A percentile compares a stretch with the other conserved stretches of the same genome.
phyloP scores from a whole-genome alignment of 2,797 vertebrate genomes.

The Xiphorhynchus erythropygius region DNA sequence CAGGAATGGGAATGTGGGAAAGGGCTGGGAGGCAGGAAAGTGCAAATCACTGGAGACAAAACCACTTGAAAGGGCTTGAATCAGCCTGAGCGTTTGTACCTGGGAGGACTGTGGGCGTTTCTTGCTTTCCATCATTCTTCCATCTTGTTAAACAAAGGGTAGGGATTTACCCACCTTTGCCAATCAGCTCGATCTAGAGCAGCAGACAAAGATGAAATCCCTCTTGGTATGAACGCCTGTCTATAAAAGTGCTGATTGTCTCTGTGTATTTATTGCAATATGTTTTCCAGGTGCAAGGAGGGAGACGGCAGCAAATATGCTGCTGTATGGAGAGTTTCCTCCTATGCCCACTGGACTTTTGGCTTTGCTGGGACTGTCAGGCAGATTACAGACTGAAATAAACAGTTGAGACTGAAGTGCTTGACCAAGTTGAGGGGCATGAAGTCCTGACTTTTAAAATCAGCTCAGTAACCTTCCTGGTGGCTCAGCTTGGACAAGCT shows the following conservation, averaged over 20 bases:
- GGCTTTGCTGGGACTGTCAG: background rate
- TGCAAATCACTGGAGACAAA: conserved; percentile 7
- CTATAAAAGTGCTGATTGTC: background rate
- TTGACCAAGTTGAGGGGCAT: background rate
- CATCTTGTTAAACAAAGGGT: conserved; percentile 3
- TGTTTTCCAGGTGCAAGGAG: background rate
- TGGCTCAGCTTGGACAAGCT: background rate
- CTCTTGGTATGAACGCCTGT: background rate
- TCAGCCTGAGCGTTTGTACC: background rate
- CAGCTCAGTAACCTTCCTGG: fast-evolving
- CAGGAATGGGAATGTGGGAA: background rate
- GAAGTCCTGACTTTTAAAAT: background rate
- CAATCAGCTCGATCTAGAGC: background rate
- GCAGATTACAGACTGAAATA: background rate
- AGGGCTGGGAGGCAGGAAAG: conserved; percentile 7
- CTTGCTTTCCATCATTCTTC: background rate
- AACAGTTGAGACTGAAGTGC: fast-evolving
- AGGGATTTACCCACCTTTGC: background rate
- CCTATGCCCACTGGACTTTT: background rate
- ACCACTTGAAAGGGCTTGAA: conserved; percentile 18
- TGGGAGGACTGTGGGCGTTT: background rate
- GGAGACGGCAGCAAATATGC: background rate
- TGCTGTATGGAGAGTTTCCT: background rate
- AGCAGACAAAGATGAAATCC: background rate
- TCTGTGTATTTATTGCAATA: background rate